Percentiles rank a stretch among this genome's conserved stretches.
Conservation (phyloP, 1,140 invertebrate species). For the Drosophila takahashii region DNA sequence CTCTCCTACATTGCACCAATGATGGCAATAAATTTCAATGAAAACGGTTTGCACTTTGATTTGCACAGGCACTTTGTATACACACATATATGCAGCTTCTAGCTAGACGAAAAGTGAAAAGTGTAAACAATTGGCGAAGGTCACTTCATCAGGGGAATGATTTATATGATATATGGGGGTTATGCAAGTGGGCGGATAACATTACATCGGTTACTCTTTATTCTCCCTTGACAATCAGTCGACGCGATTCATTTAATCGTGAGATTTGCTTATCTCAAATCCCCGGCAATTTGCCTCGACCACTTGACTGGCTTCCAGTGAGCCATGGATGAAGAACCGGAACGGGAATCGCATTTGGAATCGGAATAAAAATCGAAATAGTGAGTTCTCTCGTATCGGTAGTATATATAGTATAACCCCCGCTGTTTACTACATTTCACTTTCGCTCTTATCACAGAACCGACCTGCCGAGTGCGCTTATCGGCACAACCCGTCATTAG, state of each 20-base stretch:
- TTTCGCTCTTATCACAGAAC: slow-evolving; percentile 39
- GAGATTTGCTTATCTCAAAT: slow-evolving; percentile 14
- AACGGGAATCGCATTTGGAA: background rate
- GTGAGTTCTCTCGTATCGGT: background rate
- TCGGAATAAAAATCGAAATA: background rate
- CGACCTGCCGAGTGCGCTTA: slow-evolving; percentile 22
- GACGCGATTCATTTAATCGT: slow-evolving; percentile 6
- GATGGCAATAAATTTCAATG: slow-evolving; percentile 72
- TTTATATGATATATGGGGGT: background rate
- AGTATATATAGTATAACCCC: background rate
- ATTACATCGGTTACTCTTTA: background rate
- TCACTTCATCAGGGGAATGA: slow-evolving; percentile 1
- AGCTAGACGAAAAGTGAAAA: slow-evolving; percentile 51
- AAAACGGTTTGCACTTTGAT: slow-evolving; percentile 71
- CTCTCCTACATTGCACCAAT: slow-evolving; percentile 31
- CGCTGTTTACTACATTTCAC: slow-evolving; percentile 33
- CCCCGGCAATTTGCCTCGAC: slow-evolving; percentile 7
- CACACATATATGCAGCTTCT: background rate
- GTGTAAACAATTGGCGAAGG: slow-evolving; percentile 41
- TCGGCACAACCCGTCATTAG: slow-evolving; percentile 35
- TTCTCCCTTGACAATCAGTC: background rate
- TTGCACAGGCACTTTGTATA: slow-evolving; percentile 12
- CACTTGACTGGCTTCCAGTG: slow-evolving; percentile 12
- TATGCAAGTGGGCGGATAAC: slow-evolving; percentile 9
- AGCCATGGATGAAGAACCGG: slow-evolving; percentile 15